Evolutionary conservation across 2,113 vertebrate species (phyloP).

Genomic region (Pluvialis apricaria): DNA sequence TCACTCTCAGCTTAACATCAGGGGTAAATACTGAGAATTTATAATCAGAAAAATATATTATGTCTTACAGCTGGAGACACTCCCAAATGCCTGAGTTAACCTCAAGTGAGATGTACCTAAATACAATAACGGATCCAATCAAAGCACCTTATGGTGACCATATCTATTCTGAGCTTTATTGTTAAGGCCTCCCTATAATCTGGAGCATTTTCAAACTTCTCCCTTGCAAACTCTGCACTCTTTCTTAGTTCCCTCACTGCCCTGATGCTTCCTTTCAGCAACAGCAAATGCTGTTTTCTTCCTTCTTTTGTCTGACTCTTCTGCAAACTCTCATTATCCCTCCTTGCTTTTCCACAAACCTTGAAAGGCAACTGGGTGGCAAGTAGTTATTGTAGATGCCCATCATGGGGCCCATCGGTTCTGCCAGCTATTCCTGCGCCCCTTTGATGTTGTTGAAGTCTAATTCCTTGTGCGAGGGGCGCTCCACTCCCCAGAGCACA

Average conservation of each 20-base stretch:
- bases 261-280: background rate
- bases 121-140: background rate
- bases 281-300: background rate
- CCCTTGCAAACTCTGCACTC: background rate
- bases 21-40: background rate
- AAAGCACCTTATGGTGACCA: background rate
- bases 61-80: background rate
- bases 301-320: constrained; percentile 6
- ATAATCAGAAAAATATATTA: background rate
- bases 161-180: background rate
- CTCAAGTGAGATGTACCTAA: background rate
- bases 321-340: constrained; percentile 10
- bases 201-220: background rate
- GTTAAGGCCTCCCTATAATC: background rate
- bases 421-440: background rate
- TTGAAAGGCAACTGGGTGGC: constrained; percentile 35
- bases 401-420: background rate
- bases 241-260: background rate
- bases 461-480: constrained; percentile 6
- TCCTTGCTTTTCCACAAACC: background rate
- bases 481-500: background rate
- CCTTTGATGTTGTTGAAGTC: constrained; percentile 16
- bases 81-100: background rate
- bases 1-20: background rate
- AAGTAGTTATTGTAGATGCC: constrained; percentile 19